Evolutionary conservation across 1,140 invertebrate genomes (phyloP).

Genomic region (Lordiphosa collinella): DNA sequence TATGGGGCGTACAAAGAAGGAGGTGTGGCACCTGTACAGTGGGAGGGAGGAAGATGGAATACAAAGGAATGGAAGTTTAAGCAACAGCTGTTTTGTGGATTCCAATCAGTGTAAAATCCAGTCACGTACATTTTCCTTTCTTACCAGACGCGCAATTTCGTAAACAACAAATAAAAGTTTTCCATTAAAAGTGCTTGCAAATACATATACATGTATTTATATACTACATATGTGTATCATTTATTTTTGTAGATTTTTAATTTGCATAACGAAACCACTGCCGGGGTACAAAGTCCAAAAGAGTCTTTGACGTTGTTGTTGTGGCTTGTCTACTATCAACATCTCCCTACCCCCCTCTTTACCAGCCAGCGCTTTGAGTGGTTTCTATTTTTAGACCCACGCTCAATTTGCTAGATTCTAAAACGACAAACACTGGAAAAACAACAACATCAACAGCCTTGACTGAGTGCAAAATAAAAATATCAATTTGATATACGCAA

Average conservation of each 20-base stretch:
- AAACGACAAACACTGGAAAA: slow-evolving; percentile 26
- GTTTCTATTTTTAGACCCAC: slow-evolving; percentile 24
- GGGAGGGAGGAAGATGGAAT: neutral
- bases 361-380: neutral
- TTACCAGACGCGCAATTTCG: neutral
- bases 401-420: slow-evolving; percentile 20
- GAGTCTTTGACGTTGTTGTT: neutral
- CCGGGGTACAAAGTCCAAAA: slow-evolving; percentile 33
- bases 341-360: neutral
- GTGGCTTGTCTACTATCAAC: slow-evolving; percentile 17
- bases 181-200: neutral
- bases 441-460: slow-evolving; percentile 50
- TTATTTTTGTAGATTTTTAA: neutral
- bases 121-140: slow-evolving; percentile 23
- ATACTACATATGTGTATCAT: neutral
- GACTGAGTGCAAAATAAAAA: slow-evolving; percentile 47
- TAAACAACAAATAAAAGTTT: slow-evolving; percentile 20
- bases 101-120: slow-evolving; percentile 47
- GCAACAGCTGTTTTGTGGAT: slow-evolving; percentile 56
- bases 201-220: neutral
- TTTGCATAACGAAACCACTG: neutral
- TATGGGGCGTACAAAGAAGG: neutral
- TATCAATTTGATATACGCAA: slow-evolving; percentile 21
- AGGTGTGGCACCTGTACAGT: neutral
- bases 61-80: neutral